Evolutionary conservation across 2,113 vertebrate species (phyloP), one percentile per base, ranked within the genome.

Genomic region (Tetrax tetrax): DNA sequence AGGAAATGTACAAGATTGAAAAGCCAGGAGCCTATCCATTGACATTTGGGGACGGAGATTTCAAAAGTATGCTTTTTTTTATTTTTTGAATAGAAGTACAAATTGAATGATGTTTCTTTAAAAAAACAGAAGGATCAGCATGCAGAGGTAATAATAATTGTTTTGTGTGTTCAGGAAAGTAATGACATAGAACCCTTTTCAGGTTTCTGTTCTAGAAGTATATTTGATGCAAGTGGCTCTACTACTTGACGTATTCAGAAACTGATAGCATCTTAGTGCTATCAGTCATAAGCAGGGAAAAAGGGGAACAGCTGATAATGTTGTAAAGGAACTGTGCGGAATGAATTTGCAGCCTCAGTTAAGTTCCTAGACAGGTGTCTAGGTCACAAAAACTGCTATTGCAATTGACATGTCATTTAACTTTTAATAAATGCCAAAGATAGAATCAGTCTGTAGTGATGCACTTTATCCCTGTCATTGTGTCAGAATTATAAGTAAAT

Each of bases 1-100:
- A 99, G 95, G 99, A 99, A 98, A 98, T 99, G 96, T 99, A 99
- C 98, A 99, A 99, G 97, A 98, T 99, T 91, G 99, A 99, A 98
- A 99, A 98, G 83, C 98, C 98, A 83, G 99, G 99, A 97, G 98
- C 98, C 29, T 98, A 98, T 79, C 98, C 99, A 6, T 97, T 99
- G 84, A 99, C 99, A 29, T 97, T 98, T 94, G 98, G 98, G 50
- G 99, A 99, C 89, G 99, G 99, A 97, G 99, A 99, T 83, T 99
- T 99, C 97, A 99, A 99, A 99, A 98, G 99, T 99, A 98, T 84
- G 98, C 13, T 66, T 57, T 95, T 93, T 89, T 0, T 17, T 72
- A 48, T 95, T 80, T 57, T 78, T 91, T 90, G 16, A 90, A 28
- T 84, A 63, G 64, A 64, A 57, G 14, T 82, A 91, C 9, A 54